phyloP scores from a whole-genome alignment of 1,140 invertebrate species.

The Lasioglossum baleicum region DNA sequence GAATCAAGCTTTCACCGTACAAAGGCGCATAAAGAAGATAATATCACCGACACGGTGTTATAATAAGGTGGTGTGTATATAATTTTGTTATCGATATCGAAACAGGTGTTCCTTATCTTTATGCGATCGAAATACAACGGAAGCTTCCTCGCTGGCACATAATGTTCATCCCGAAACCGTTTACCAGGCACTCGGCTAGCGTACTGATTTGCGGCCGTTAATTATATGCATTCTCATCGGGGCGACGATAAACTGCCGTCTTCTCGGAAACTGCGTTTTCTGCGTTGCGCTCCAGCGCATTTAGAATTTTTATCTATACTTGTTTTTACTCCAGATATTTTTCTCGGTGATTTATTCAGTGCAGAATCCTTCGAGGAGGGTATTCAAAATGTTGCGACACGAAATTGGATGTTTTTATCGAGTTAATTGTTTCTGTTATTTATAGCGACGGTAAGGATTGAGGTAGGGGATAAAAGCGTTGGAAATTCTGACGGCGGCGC shows the following conservation, averaged over 20 bases:
- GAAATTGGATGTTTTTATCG: too few species aligned
- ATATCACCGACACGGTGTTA: conserved; percentile 48
- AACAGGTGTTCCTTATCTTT: conserved; percentile 47
- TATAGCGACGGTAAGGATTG: too few species aligned
- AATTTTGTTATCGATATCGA: conserved; percentile 50
- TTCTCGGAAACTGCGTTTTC: background rate
- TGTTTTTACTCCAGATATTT: background rate
- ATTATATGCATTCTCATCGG: conserved; percentile 22
- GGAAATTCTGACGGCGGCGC: too few species aligned
- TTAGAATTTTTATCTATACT: background rate
- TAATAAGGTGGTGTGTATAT: conserved; percentile 53
- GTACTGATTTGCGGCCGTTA: conserved; percentile 27
- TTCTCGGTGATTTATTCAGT: background rate
- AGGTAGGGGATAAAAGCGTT: too few species aligned
- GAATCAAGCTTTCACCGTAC: conserved; percentile 48
- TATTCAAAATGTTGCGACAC: too few species aligned
- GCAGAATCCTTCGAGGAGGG: too few species aligned
- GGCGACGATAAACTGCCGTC: background rate
- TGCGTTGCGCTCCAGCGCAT: background rate
- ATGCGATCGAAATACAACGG: conserved; percentile 38
- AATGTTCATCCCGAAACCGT: conserved; percentile 30
- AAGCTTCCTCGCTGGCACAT: conserved; percentile 24
- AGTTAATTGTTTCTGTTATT: too few species aligned
- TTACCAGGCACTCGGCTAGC: background rate
- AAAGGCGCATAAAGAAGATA: conserved; percentile 47